Evolutionary conservation across 2,888 invertebrate species (phyloP).

Genomic region (Calliscelio sp.): DNA sequence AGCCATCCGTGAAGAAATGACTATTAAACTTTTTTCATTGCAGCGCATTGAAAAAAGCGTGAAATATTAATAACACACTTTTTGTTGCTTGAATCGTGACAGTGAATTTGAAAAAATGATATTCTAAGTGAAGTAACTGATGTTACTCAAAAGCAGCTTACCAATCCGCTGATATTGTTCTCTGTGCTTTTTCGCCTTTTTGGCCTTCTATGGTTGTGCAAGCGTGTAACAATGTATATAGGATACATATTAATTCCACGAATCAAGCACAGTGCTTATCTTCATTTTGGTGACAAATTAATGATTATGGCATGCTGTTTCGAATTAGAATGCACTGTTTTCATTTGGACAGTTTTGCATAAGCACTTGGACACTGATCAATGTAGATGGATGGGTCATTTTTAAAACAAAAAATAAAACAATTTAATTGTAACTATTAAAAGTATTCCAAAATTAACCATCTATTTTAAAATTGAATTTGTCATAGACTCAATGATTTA

Average conservation of each 20-base stretch:
- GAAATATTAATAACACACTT: constrained; percentile 33
- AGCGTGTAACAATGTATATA: constrained; percentile 87
- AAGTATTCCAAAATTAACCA: no score
- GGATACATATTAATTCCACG: constrained; percentile 78
- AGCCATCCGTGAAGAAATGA: constrained; percentile 13
- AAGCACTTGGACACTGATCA: constrained; percentile 44
- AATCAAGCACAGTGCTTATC: constrained; percentile 78
- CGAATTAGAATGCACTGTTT: constrained; percentile 45
- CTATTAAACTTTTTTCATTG: constrained; percentile 43
- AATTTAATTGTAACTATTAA: neutral
- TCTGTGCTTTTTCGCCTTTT: constrained; percentile 91
- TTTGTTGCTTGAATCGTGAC: constrained; percentile 63
- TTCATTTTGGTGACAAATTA: constrained; percentile 57
- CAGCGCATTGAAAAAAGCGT: constrained; percentile 59
- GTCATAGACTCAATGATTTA: no score
- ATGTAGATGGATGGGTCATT: constrained; percentile 35
- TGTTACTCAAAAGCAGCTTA: constrained; percentile 87
- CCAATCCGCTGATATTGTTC: constrained; percentile 92
- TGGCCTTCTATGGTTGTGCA: constrained; percentile 87
- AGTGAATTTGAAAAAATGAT: constrained; percentile 30
- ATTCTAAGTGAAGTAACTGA: constrained; percentile 57
- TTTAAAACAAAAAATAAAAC: constrained; percentile 11
- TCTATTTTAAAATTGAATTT: no score
- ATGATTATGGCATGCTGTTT: constrained; percentile 60
- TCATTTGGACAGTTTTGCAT: constrained; percentile 47